A percentile compares a stretch with the other conserved stretches of the same genome.
phyloP scores from a whole-genome alignment of 2,113 vertebrate species.

The Danio rerio region DNA sequence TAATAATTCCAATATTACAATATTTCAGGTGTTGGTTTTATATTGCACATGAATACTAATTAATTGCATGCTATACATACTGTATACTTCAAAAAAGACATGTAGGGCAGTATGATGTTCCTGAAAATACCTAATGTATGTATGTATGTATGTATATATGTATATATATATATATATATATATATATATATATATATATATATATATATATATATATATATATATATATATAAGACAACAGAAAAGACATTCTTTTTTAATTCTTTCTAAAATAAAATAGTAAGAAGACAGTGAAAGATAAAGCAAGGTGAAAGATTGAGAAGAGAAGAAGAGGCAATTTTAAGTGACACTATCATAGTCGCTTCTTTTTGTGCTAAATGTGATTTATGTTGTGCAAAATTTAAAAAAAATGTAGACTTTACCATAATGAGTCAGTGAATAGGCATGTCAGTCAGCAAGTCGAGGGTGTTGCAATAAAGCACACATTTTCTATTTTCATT shows the following conservation, averaged over 20 bases:
- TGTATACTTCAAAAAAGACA: neutral
- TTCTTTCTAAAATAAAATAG: no score
- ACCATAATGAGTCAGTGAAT: no score
- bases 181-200: no score
- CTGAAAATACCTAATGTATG: neutral
- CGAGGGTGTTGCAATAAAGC: conserved; percentile 76
- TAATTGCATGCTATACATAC: neutral
- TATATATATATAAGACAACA: neutral
- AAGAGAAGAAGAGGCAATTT: conserved; percentile 33
- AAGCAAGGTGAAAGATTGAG: neutral
- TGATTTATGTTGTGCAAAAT: conserved; percentile 58
- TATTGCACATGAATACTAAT: neutral
- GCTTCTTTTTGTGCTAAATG: conserved; percentile 36
- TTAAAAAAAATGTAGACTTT: no score
- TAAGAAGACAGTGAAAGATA: neutral
- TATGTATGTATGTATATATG: no score
- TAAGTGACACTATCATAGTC: conserved; percentile 42
- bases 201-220: no score
- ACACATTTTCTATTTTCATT: conserved; percentile 70
- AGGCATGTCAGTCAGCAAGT: conserved; percentile 49
- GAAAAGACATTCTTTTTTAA: no score
- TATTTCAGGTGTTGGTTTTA: no score
- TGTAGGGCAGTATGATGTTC: neutral
- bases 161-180: no score
- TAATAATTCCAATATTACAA: no score